Evolutionary conservation across 2,113 vertebrate species (phyloP), one percentile per base, ranked within the genome.

Genomic region (Bombycilla garrulus): DNA sequence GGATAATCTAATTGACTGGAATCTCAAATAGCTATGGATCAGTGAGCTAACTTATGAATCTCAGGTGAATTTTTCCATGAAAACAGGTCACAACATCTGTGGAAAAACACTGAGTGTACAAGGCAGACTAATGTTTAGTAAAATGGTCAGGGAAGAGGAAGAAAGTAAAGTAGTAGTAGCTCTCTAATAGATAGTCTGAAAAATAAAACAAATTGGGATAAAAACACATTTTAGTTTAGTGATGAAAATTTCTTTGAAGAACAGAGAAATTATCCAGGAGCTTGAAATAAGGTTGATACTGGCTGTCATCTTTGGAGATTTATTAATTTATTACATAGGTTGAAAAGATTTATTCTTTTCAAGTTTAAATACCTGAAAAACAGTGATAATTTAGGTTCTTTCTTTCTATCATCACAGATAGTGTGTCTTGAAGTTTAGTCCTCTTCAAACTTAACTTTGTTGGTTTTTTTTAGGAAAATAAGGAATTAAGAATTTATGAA

Each of bases 381-480:
- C 10, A 24, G 5, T n/a, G 23, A 36, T 36, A 42, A 24, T 47
- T 15, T 61, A 66, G 3, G 2, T 10, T 78, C 10, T 72, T 50
- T 48, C 11, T 54, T 86, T 95, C 10, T 15, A 76, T n/a, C 5
- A n/a, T 51, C 15, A 53, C 7, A 38, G 48, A 60, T 61, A 6
- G 12, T 45, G 4, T 29, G 14, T 35, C 70, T 54, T 28, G 35
- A 88, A 73, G 9, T 69, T 60, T 78, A 64, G 5, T 3, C 33
- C 2, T 69, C 10, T 26, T 45, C 22, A 73, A 40, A 26, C 50
- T 40, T 48, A 13, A 62, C 7, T 42, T 53, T 23, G 10, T 11
- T 6, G 2, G 5, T 1, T 3, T 20, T 20, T 29, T 56, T 74
- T 29, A 35, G 12, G 51, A 66, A 24, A 3, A 1, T 7, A 61